Conservation (phyloP, 2,797 vertebrate species). For the Manis crassicaudata region DNA sequence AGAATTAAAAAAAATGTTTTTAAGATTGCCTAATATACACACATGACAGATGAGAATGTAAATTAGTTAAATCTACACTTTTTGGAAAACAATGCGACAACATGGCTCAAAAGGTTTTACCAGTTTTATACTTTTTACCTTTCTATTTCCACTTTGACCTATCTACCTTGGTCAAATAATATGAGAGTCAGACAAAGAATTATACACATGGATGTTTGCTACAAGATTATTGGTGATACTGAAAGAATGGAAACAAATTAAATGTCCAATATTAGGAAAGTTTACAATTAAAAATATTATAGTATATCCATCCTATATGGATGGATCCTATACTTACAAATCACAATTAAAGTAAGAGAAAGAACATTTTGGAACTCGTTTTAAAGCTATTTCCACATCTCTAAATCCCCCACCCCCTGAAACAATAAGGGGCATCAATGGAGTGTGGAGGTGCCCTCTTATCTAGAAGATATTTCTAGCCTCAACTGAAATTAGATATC, state of each 20-base stretch:
- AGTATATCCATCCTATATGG: background rate
- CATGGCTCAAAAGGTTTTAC: background rate
- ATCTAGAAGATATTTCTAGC: background rate
- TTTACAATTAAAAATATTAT: background rate
- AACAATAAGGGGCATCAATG: background rate
- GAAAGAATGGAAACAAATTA: background rate
- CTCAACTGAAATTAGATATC: background rate
- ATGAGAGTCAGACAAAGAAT: background rate
- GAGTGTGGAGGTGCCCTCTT: background rate
- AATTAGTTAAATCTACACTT: background rate
- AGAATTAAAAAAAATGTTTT: background rate
- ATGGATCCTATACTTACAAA: background rate
- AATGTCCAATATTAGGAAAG: background rate
- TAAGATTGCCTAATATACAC: background rate
- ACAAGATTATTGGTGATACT: background rate
- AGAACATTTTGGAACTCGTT: background rate
- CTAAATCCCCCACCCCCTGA: background rate
- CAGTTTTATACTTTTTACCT: background rate
- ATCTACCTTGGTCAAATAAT: conserved; percentile 14
- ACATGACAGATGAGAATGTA: background rate
- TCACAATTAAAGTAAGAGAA: background rate
- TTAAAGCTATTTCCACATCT: background rate
- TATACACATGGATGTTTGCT: background rate
- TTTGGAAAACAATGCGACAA: background rate
- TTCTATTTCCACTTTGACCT: background rate